Conservation (phyloP, 1,140 invertebrate species). For the Rhyacophila brunnea region DNA sequence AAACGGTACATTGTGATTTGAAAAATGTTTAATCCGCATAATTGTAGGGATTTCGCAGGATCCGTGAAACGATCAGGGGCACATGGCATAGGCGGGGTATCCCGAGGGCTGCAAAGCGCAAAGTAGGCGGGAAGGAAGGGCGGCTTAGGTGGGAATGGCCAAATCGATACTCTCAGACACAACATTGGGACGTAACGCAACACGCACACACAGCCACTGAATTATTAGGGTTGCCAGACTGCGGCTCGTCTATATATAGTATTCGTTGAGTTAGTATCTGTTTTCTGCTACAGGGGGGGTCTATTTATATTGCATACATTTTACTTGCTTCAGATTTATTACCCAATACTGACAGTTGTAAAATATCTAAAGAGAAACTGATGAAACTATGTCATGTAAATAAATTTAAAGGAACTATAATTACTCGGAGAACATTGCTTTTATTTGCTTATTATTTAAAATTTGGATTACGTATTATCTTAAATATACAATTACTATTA, state of each 20-base stretch:
- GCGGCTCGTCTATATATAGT: neutral
- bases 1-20: too few relatives aligned
- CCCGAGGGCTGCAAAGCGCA: neutral
- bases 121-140: neutral
- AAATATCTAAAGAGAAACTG: too few relatives aligned
- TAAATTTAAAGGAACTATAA: too few relatives aligned
- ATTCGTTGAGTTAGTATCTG: neutral
- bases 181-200: constrained; percentile 11
- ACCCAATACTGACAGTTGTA: too few relatives aligned
- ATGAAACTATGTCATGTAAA: too few relatives aligned
- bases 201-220: constrained; percentile 9
- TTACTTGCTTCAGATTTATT: too few relatives aligned
- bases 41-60: too few relatives aligned
- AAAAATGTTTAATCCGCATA: too few relatives aligned
- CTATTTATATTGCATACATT: neutral
- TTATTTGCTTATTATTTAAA: too few relatives aligned
- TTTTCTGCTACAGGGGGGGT: neutral
- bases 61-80: neutral
- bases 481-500: too few relatives aligned
- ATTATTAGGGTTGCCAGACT: constrained; percentile 5
- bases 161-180: constrained; percentile 16
- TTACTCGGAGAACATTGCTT: too few relatives aligned
- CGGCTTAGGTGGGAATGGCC: neutral
- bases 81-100: neutral
- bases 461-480: too few relatives aligned